These are phyloP conservation scores for Scaptodrosophila latifasciaeformis DNA, from an alignment of 2,888 invertebrate species.

Conservation along the genomic window DNA sequence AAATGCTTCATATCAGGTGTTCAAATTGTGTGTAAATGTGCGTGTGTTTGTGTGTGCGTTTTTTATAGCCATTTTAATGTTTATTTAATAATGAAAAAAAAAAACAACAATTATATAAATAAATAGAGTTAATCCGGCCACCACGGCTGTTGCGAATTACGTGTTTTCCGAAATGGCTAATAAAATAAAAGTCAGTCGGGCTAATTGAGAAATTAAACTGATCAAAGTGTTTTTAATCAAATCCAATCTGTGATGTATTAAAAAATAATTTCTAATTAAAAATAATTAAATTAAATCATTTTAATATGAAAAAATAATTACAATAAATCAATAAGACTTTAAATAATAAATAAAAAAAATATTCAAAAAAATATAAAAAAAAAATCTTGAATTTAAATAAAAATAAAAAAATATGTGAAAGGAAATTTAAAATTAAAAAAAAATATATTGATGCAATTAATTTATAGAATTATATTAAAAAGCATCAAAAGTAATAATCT, in stretches of 20 bases:
- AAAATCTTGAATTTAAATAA: background rate
- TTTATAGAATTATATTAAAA: too few species aligned
- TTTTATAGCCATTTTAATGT: slow-evolving; percentile 37
- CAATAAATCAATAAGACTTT: background rate
- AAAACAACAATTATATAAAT: slow-evolving; percentile 17
- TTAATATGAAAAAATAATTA: too few species aligned
- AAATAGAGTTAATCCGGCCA: slow-evolving; percentile 43
- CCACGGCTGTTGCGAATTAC: slow-evolving; percentile 32
- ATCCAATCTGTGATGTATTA: too few species aligned
- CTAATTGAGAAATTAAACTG: slow-evolving; percentile 37
- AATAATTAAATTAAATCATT: background rate
- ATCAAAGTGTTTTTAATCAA: too few species aligned
- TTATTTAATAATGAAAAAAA: slow-evolving; percentile 45
- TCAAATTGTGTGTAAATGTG: background rate
- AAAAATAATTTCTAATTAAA: background rate
- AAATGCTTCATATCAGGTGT: slow-evolving; percentile 44
- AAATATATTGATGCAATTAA: slow-evolving; percentile 28
- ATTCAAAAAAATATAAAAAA: background rate
- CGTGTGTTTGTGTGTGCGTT: slow-evolving; percentile 23
- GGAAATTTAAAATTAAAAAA: slow-evolving; percentile 1
- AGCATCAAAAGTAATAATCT: too few species aligned
- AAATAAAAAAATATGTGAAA: background rate
- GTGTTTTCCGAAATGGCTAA: slow-evolving; percentile 22
- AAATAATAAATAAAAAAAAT: background rate
- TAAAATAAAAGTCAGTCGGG: slow-evolving; percentile 23